phyloP scores from a whole-genome alignment of 2,113 vertebrate genomes.

The Jacana jacana region DNA sequence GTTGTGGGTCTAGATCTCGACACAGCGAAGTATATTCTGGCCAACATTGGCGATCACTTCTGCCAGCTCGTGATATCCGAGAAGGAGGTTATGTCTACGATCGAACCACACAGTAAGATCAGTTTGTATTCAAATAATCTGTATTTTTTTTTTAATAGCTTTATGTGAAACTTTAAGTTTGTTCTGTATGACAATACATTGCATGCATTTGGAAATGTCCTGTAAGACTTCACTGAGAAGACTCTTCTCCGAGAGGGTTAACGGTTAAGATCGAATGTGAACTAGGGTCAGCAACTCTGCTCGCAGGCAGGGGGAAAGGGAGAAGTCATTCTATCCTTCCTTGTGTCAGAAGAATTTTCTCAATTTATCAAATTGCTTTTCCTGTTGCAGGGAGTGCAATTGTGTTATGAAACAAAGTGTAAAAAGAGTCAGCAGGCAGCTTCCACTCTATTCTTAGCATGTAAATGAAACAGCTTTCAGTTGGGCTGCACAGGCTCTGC shows the following conservation, averaged over 20 bases:
- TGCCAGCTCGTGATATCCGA: constrained; percentile 83
- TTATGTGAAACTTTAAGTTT: background rate
- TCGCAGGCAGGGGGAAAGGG: background rate
- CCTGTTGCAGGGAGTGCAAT: background rate
- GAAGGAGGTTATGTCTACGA: constrained; percentile 80
- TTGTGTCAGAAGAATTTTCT: background rate
- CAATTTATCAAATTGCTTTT: background rate
- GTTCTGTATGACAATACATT: background rate
- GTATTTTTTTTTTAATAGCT: background rate
- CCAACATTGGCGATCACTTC: constrained; percentile 84
- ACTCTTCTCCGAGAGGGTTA: background rate
- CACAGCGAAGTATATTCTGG: constrained; percentile 81
- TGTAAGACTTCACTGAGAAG: background rate
- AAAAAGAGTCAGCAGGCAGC: background rate
- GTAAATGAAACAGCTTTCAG: background rate
- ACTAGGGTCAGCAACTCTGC: background rate
- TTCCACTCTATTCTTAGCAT: background rate
- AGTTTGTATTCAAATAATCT: background rate
- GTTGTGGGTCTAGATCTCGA: constrained; percentile 79
- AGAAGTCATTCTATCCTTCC: background rate
- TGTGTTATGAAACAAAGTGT: background rate
- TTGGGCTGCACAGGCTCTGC: background rate
- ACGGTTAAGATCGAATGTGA: background rate
- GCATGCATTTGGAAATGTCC: background rate
- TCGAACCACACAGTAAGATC: constrained; percentile 82